Evolutionary conservation across 92 coral and sea anemone species (phyloP).

Genomic region (Parazoanthus atlanticus): DNA sequence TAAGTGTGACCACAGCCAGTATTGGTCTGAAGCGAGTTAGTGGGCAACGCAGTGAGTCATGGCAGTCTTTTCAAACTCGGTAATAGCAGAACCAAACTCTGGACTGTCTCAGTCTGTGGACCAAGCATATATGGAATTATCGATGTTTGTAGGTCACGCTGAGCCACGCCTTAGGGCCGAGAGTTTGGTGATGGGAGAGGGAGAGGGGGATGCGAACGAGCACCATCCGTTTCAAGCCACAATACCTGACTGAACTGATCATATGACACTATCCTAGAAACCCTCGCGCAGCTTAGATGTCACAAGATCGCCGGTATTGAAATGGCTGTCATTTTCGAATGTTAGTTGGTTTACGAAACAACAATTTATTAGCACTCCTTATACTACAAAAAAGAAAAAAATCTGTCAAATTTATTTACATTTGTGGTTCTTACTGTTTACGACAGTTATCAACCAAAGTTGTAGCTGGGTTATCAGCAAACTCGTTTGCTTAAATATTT

Average conservation of each 20-base stretch:
- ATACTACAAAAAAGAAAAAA: too few relatives aligned
- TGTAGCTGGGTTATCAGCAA: not conserved
- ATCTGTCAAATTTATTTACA: too few relatives aligned
- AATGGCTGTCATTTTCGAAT: not conserved
- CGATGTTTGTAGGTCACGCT: not conserved
- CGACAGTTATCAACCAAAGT: not conserved
- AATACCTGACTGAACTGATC: too few relatives aligned
- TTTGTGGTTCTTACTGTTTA: too few relatives aligned
- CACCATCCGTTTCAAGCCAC: too few relatives aligned
- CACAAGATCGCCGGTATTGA: not conserved
- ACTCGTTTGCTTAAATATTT: too few relatives aligned
- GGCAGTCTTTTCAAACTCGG: not conserved
- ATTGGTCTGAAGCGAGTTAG: not conserved
- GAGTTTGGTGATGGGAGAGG: not conserved
- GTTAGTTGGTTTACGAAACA: too few relatives aligned
- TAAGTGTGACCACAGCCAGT: too few relatives aligned
- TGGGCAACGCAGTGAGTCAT: not conserved
- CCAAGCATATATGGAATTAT: too few relatives aligned
- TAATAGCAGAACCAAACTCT: not conserved
- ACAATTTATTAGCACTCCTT: too few relatives aligned
- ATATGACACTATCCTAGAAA: not conserved
- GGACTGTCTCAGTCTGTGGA: not conserved
- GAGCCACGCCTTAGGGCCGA: not conserved
- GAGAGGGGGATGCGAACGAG: too few relatives aligned
- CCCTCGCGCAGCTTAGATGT: not conserved